Base-by-base conservation (phyloP, 1,140 invertebrate genomes). In the Arctopsyche grandis region DNA sequence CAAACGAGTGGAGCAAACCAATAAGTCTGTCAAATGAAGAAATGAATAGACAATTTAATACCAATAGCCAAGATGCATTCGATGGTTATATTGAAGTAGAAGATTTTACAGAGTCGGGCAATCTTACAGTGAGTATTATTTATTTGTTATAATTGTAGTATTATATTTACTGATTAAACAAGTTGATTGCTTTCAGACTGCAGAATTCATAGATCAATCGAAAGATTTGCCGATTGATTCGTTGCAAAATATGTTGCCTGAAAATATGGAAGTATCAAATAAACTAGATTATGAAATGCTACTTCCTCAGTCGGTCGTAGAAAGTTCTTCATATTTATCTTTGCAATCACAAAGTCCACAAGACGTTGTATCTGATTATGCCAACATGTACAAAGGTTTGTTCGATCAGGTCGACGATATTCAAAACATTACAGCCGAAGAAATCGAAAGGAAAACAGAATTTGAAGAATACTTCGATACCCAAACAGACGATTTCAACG, bases 201-300 rank as follows among this genome's bases (percentile, higher is more conserved):
- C 22, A 26, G 24, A 66, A 66, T 66, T 66, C 24, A 66, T 66
- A 9, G 24, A 58, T 10, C 71, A 75, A 3, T 24, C n/a, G 5
- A 16, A 75, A 24, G 38, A 48, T 46, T 44, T 71, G 16, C 24
- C 44, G 1, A 46, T 71, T 10, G 38, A 46, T 44, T 71, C 44
- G 14, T 24, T 71, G 14, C 29, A 46, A n/a, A 71, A 66, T 26
- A 66, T 60, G 5, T 5, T 60, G 9, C 63, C 63, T 26, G 63
- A 66, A 66, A 66, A 24, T 66, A 29, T 66, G 9, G 69, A 46
- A 19, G 38, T 24, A 69, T 29, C 73, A 0, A 76, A 76, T 44
- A 76, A 58, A 76, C 48, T 76, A 1, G 74, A 76, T 46, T 76
- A 76, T 76, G 74, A 76, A 52, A 43, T 76, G 52, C 24, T 76